These are phyloP conservation scores for Oasisia sp. DNA, from an alignment of 2,888 invertebrate species.

Conservation along the genomic window DNA sequence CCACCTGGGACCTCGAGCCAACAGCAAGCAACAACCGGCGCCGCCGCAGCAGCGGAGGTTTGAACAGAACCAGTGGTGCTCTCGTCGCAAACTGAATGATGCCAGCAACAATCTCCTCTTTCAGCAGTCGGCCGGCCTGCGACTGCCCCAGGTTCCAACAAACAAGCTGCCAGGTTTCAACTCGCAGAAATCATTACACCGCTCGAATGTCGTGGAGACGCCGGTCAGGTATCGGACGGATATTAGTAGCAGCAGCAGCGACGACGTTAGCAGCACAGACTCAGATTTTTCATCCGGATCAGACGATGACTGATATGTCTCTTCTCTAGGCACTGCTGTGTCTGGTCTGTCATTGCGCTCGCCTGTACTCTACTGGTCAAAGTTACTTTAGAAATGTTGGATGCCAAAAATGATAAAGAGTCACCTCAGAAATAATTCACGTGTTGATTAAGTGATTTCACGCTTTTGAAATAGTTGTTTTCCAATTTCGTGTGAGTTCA, in stretches of 20 bases:
- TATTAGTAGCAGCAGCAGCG: not conserved
- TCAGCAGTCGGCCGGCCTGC: not conserved
- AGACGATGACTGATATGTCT: not conserved
- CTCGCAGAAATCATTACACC: not conserved
- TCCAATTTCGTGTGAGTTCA: not conserved
- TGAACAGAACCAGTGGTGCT: not conserved
- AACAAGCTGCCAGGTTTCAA: constrained; percentile 17
- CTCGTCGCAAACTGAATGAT: not conserved
- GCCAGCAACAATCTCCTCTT: not conserved
- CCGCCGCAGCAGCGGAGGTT: not conserved
- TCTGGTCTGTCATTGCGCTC: not conserved
- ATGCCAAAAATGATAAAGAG: not conserved
- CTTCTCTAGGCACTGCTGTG: not conserved
- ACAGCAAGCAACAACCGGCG: not conserved
- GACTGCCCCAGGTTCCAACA: not conserved
- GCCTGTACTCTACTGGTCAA: not conserved
- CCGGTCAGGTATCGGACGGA: not conserved
- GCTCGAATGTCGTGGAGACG: not conserved
- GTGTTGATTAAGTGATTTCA: not conserved
- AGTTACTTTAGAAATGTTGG: constrained; percentile 3
- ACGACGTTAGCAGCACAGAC: not conserved
- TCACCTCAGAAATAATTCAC: not conserved
- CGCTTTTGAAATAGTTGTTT: not conserved
- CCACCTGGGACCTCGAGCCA: not conserved
- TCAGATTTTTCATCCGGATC: not conserved